phyloP scores from a whole-genome alignment of 2,113 vertebrate genomes.

The Eublepharis macularius region DNA sequence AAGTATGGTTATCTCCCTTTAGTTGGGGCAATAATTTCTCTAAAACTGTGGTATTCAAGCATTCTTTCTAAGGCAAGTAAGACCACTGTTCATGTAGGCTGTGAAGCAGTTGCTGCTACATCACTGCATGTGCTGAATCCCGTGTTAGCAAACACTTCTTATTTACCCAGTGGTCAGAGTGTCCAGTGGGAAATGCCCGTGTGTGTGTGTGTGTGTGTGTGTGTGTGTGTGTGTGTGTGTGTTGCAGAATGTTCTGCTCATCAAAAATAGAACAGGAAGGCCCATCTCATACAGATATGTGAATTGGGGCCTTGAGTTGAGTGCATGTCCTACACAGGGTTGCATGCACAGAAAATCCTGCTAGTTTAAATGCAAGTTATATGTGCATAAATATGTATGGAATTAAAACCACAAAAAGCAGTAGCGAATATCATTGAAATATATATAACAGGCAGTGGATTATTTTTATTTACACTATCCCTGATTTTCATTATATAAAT shows the following conservation, averaged over 20 bases:
- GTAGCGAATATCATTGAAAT: too few species aligned
- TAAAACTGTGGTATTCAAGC: slow-evolving; percentile 42
- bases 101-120: background rate
- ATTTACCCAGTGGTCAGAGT: background rate
- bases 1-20: slow-evolving; percentile 73
- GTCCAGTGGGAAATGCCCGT: background rate
- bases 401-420: background rate
- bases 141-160: background rate
- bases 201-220: too few species aligned
- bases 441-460: background rate
- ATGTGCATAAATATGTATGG: background rate
- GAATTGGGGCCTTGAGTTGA: background rate
- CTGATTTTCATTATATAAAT: background rate
- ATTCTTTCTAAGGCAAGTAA: slow-evolving; percentile 44
- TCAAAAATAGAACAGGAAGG: background rate
- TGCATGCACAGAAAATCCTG: background rate
- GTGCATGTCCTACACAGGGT: too few species aligned
- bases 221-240: too few species aligned
- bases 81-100: background rate
- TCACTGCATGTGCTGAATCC: background rate
- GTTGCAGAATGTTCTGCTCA: background rate
- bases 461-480: background rate
- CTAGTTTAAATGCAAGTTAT: background rate
- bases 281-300: background rate
- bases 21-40: slow-evolving; percentile 25